phyloP scores from a whole-genome alignment of 2,113 vertebrate species.

The Prietella phreatophila region DNA sequence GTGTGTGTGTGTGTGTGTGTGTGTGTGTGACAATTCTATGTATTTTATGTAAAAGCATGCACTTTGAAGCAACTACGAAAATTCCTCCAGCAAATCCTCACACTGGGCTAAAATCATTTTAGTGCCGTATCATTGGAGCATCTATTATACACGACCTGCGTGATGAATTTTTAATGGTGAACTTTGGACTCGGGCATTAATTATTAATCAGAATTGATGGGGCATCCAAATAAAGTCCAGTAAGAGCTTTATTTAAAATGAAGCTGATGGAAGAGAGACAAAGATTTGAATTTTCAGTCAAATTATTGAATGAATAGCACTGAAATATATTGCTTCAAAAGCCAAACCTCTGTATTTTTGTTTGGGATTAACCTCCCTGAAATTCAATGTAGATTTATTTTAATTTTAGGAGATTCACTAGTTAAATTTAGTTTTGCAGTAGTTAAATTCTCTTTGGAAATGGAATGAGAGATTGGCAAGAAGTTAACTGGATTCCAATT shows the following conservation, averaged over 20 bases:
- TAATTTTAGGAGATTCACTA: neutral
- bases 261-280: neutral
- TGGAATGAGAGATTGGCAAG: neutral
- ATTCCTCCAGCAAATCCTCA: neutral
- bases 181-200: constrained; percentile 41
- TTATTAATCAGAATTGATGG: constrained; percentile 49
- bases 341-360: neutral
- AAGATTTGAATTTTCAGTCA: neutral
- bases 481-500: neutral
- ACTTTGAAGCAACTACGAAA: neutral
- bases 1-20: neutral
- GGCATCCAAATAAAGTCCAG: constrained; percentile 41
- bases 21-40: neutral
- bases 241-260: constrained; percentile 26
- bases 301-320: neutral
- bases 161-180: constrained; percentile 45
- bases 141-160: constrained; percentile 45
- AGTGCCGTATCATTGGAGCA: constrained; percentile 7
- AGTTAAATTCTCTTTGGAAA: neutral
- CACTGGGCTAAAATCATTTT: neutral
- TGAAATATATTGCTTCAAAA: neutral
- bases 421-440: neutral
- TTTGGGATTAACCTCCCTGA: neutral
- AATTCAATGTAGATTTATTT: neutral
- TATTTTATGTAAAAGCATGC: no score